Base-by-base conservation (phyloP, 2,113 vertebrate genomes). In the Hemichromis elongatus region DNA sequence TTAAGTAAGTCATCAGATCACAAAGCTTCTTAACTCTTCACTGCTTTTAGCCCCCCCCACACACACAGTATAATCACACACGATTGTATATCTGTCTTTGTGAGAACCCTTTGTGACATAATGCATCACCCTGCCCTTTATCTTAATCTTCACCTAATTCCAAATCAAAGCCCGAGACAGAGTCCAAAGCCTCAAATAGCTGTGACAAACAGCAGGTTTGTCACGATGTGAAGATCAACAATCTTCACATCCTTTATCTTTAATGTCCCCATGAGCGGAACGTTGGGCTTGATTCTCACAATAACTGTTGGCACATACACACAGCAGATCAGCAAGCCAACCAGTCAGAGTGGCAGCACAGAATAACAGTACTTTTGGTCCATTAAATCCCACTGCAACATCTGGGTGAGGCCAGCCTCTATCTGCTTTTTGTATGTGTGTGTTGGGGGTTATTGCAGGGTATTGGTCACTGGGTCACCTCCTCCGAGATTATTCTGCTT, bases 21-120 rank as follows among this genome's bases (percentile, higher is more conserved):
- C 93, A 95, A 95, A 96, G 92, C 94, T 94, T 89, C 95, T 96
- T 95, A 95, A 88, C 86, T 88, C 83, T 88, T 88, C 42, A 57
- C 90, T 90, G 91, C 87, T 93, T 94, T 93, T 88, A 91, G 84
- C 42, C 56, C n/a, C 11, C 59, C 11, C 3, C 10, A 83, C 83
- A 78, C 78, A 37, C 73, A 50, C 63, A 57, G 50, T 42, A 83
- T 80, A 80, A 45, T 87, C 28, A 84, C 59, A 56, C 61, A 50
- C 42, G 73, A 63, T 56, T 63, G 24, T 77, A 28, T 19, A 52
- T 30, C 66, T 54, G 5, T 73, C 61, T 75, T 45, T 83, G 24
- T 75, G 54, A 83, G 63, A 68, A 83, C 81, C 30, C 16, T 70
- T 82, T 24, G 54, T 56, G 54, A 30, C 19, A 57, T 66, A 86